Conservation (phyloP, 2,888 invertebrate genomes). For the Philaethria dido region DNA sequence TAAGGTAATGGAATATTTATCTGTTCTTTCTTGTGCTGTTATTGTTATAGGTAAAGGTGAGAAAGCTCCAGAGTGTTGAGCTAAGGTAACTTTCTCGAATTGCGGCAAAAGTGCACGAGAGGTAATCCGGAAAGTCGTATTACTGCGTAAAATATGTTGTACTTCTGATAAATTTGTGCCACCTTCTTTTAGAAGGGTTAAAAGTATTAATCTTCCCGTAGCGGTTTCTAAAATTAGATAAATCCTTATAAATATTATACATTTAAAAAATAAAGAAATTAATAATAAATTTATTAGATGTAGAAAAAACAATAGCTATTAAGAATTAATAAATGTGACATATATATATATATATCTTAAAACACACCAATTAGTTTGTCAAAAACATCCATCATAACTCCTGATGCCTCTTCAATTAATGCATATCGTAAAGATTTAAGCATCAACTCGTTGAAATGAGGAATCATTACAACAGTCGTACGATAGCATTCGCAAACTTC, state of each 20-base stretch:
- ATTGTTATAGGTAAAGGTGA: constrained; percentile 63
- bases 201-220: constrained; percentile 67
- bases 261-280: neutral
- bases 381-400: constrained; percentile 68
- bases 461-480: constrained; percentile 65
- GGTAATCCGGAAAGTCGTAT: constrained; percentile 59
- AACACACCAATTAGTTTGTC: constrained; percentile 67
- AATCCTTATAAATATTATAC: neutral
- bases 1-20: constrained; percentile 69
- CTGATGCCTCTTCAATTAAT: constrained; percentile 67
- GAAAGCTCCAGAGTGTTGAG: constrained; percentile 60
- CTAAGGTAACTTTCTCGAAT: constrained; percentile 58
- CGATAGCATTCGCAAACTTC: constrained; percentile 74
- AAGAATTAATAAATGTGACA: neutral
- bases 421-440: constrained; percentile 68
- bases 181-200: constrained; percentile 68
- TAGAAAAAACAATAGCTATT: neutral
- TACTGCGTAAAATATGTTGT: constrained; percentile 63
- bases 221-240: constrained; percentile 59
- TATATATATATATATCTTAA: no score
- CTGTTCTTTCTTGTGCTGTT: constrained; percentile 57
- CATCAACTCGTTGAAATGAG: constrained; percentile 74
- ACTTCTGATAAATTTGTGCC: constrained; percentile 70
- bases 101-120: constrained; percentile 60
- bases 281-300: neutral